Conservation (phyloP, 2,113 vertebrate species). For the Ictalurus furcatus region DNA sequence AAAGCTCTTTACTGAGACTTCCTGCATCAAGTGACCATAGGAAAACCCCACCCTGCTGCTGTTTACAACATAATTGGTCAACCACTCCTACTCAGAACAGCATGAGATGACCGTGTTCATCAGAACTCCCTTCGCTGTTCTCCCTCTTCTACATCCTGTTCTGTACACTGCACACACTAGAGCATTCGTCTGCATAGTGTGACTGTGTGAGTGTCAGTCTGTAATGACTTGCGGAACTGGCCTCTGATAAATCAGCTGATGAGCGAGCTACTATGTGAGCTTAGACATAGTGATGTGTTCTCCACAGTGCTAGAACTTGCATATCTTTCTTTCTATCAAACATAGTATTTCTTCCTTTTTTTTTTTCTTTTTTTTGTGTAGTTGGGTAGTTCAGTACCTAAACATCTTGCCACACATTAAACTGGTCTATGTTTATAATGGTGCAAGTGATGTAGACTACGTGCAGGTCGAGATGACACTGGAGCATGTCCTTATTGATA, state of each 20-base stretch:
- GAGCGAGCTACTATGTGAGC: neutral
- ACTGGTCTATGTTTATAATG: neutral
- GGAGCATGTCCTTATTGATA: neutral
- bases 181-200: conserved; percentile 51
- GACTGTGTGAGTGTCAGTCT: conserved; percentile 18
- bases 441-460: neutral
- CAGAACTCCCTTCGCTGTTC: conserved; percentile 16
- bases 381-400: neutral
- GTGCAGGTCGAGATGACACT: neutral
- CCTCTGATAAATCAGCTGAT: conserved; percentile 3
- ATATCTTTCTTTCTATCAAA: neutral
- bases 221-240: conserved; percentile 1
- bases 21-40: conserved; percentile 1
- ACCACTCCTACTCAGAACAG: conserved; percentile 41
- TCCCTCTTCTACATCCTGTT: conserved; percentile 47
- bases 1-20: conserved; percentile 89
- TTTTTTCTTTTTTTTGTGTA: neutral
- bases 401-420: neutral
- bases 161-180: conserved; percentile 57
- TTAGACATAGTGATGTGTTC: neutral
- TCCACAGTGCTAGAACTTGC: neutral
- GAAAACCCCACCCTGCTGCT: conserved; percentile 22
- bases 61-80: conserved; percentile 36
- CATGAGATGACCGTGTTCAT: conserved; percentile 26
- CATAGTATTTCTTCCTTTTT: neutral